These are phyloP conservation scores for Blastomussa wellsi DNA, from an alignment of 92 coral and sea anemone genomes.

Conservation along the genomic window DNA sequence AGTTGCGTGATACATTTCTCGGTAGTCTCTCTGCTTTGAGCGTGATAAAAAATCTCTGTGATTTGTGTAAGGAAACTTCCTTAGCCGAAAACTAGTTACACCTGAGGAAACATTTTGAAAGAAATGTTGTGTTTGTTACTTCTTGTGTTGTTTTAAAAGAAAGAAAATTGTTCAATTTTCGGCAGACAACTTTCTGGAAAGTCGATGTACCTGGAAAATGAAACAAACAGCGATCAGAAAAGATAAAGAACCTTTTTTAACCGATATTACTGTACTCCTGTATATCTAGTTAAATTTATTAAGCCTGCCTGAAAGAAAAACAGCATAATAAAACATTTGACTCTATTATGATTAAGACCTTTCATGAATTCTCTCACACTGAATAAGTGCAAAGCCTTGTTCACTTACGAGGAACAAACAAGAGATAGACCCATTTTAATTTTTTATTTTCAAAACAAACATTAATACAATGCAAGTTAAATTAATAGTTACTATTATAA, in stretches of 20 bases:
- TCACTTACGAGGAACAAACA: not conserved
- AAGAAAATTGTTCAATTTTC: not conserved
- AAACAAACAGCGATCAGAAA: slow-evolving; percentile 21
- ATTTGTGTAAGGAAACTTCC: not conserved
- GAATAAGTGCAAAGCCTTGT: not conserved
- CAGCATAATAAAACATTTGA: not conserved
- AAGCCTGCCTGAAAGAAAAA: not conserved
- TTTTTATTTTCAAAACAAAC: slow-evolving; percentile 21
- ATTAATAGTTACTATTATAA: not conserved
- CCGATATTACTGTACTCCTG: not conserved
- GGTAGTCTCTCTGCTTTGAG: not conserved
- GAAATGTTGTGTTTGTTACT: not conserved
- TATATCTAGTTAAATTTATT: not conserved
- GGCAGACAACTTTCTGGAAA: slow-evolving; percentile 9
- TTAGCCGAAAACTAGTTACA: not conserved
- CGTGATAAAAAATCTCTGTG: not conserved
- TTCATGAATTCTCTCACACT: not conserved
- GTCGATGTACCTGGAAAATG: slow-evolving; percentile 33
- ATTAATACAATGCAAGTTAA: slow-evolving; percentile 29
- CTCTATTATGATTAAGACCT: not conserved
- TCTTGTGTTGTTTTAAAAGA: slow-evolving; percentile 5
- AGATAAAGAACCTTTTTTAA: not conserved
- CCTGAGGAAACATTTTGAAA: not conserved
- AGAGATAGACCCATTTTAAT: not conserved
- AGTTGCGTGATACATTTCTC: not conserved